These are phyloP conservation scores for Itoplectis maculator DNA, from an alignment of 2,888 invertebrate species.

Conservation along the genomic window DNA sequence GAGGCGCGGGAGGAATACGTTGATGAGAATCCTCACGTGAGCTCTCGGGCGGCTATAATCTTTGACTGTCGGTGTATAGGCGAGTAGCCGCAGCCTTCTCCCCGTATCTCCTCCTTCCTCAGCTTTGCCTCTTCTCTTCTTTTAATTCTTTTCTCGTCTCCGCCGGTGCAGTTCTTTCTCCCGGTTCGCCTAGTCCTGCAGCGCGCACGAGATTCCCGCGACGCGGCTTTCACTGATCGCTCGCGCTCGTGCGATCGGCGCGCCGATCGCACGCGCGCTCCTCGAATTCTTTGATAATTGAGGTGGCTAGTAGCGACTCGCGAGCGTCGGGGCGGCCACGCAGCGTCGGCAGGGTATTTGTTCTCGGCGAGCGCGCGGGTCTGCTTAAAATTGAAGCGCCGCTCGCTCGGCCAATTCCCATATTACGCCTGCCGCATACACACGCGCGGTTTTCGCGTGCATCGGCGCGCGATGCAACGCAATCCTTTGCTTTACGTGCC, in stretches of 20 bases:
- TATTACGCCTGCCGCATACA: conserved; percentile 72
- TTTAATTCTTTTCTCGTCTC: conserved; percentile 27
- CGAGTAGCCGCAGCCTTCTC: conserved; percentile 47
- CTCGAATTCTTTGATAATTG: conserved; percentile 78
- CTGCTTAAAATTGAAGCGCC: conserved; percentile 75
- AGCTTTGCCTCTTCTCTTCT: conserved; percentile 17
- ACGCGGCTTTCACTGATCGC: conserved; percentile 42
- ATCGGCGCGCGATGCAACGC: conserved; percentile 42
- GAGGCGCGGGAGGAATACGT: conserved; percentile 42
- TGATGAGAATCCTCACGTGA: conserved; percentile 55
- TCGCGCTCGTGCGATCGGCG: conserved; percentile 39
- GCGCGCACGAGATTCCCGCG: conserved; percentile 23
- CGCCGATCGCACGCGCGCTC: conserved; percentile 46
- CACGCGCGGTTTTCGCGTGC: conserved; percentile 57
- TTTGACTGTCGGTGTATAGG: conserved; percentile 56
- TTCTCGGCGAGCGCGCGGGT: conserved; percentile 65
- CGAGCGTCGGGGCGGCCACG: background rate
- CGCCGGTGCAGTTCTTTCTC: conserved; percentile 46
- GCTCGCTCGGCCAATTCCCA: conserved; percentile 71
- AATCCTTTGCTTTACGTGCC: conserved; percentile 69
- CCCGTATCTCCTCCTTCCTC: conserved; percentile 36
- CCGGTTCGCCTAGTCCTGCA: conserved; percentile 27
- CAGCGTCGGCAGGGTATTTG: conserved; percentile 72
- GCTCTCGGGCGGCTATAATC: conserved; percentile 39
- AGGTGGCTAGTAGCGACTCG: conserved; percentile 67